These are phyloP conservation scores for Teleiodes luculella DNA, from an alignment of 2,888 invertebrate species.

Conservation along the genomic window DNA sequence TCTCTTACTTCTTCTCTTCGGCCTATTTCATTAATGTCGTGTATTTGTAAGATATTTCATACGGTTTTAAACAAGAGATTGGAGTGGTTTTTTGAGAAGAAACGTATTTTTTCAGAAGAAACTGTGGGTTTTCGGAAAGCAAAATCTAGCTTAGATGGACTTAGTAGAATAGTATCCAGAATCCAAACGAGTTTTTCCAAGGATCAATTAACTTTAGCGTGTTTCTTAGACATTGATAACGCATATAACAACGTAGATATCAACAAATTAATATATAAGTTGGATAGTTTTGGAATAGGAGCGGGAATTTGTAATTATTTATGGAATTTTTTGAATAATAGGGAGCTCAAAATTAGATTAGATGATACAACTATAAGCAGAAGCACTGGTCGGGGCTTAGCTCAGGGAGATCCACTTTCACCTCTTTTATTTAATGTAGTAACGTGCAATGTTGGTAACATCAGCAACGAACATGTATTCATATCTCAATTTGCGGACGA, in stretches of 20 bases:
- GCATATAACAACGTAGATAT: background rate
- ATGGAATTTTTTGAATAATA: too few relatives aligned
- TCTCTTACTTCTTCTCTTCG: background rate
- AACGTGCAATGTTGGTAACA: too few relatives aligned
- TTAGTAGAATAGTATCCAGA: background rate
- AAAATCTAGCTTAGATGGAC: background rate
- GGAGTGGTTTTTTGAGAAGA: background rate
- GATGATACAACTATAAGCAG: too few relatives aligned
- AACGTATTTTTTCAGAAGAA: background rate
- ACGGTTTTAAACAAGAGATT: background rate
- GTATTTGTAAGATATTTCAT: background rate
- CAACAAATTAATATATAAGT: background rate
- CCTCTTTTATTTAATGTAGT: too few relatives aligned
- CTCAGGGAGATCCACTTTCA: too few relatives aligned
- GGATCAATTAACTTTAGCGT: background rate
- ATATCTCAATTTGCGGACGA: too few relatives aligned
- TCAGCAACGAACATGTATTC: too few relatives aligned
- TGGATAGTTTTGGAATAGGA: background rate
- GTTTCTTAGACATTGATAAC: too few relatives aligned
- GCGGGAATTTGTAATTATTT: background rate
- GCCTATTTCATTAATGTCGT: slow-evolving; percentile 11
- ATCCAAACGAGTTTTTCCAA: background rate
- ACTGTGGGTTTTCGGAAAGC: background rate
- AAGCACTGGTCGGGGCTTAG: too few relatives aligned
- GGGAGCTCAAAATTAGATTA: too few relatives aligned